Evolutionary conservation across 2,113 vertebrate species (phyloP), one percentile per base, ranked within the genome.

Genomic region (Scytalopus superciliaris): DNA sequence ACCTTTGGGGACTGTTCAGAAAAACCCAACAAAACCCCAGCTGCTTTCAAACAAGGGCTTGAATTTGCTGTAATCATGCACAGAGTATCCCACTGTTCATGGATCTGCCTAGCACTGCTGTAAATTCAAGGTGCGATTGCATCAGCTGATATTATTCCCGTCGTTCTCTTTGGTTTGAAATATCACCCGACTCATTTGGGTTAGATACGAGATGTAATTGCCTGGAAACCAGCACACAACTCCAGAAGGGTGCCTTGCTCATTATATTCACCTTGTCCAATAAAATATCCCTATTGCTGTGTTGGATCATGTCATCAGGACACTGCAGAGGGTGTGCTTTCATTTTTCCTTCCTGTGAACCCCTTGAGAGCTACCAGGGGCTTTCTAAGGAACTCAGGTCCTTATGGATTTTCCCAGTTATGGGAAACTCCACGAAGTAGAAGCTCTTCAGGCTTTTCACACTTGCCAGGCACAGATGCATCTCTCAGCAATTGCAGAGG

Each of bases 61-160:
- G 83, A 84, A 96, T 94, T 86, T 64, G 31, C 76, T 81, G 44
- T 66, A 86, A 84, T 94, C 53, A 39, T 22, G 56, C 60, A 31
- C 33, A 42, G 52, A 31, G 53, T 64, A 57, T 49, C 72, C 80
- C 57, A 55, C 72, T 88, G 68, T 66, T 95, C 68, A 56, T 56
- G 85, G 92, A 67, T 85, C 90, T 88, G 84, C 78, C 78, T 50
- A n/a, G 52, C 42, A 39, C 63, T 95, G 87, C 94, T 95, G 88
- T 77, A 93, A 95, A 95, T 74, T 77, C 88, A 92, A 92, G 90
- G 93, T 93, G 79, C 0, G 4, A 91, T 94, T 93, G 93, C 90
- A 93, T 96, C 94, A 96, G 93, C 93, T 91, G 42, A 55, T 83
- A 79, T 79, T 90, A 81, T 80, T 92, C 75, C 64, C 90, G 70